Conservation (phyloP, 2,888 invertebrate genomes). For the Diadegma fenestrale region DNA sequence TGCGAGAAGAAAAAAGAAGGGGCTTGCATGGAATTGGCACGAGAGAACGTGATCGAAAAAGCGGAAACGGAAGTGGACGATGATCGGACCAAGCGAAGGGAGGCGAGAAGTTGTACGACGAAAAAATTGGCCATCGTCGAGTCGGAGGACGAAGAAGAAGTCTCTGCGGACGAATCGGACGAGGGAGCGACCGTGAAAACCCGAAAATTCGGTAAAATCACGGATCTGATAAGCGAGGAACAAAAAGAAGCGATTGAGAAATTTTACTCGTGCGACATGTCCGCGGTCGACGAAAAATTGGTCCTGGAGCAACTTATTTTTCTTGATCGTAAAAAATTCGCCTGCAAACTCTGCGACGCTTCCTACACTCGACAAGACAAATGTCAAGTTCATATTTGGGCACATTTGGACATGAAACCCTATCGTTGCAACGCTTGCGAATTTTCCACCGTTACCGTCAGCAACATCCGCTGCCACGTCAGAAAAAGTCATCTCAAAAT, state of each 20-base stretch:
- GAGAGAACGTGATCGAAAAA: slow-evolving; percentile 43
- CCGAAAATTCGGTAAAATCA: slow-evolving; percentile 74
- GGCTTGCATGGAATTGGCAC: background rate
- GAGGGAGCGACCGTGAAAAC: slow-evolving; percentile 50
- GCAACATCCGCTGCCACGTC: slow-evolving; percentile 79
- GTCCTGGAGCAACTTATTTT: slow-evolving; percentile 73
- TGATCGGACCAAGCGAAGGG: background rate
- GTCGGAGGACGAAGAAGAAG: slow-evolving; percentile 3
- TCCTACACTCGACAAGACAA: slow-evolving; percentile 78
- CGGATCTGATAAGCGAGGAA: slow-evolving; percentile 78
- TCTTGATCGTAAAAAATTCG: slow-evolving; percentile 73
- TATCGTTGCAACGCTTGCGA: slow-evolving; percentile 78
- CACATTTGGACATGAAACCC: slow-evolving; percentile 80
- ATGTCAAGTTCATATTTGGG: slow-evolving; percentile 80
- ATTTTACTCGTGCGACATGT: slow-evolving; percentile 76
- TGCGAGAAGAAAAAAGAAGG: slow-evolving; percentile 1
- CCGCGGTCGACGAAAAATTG: slow-evolving; percentile 71
- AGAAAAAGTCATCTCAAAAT: slow-evolving; percentile 81
- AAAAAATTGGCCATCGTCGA: background rate
- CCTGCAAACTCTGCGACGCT: slow-evolving; percentile 76
- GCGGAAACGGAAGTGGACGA: background rate
- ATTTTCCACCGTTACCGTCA: slow-evolving; percentile 79
- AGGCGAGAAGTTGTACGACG: background rate
- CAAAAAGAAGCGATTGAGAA: slow-evolving; percentile 78
- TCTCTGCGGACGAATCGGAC: slow-evolving; percentile 1